A percentile compares a stretch with the other conserved stretches of the same genome.
Evolutionary conservation across 2,797 vertebrate species (phyloP).

Genomic region (Graptemys geographica): DNA sequence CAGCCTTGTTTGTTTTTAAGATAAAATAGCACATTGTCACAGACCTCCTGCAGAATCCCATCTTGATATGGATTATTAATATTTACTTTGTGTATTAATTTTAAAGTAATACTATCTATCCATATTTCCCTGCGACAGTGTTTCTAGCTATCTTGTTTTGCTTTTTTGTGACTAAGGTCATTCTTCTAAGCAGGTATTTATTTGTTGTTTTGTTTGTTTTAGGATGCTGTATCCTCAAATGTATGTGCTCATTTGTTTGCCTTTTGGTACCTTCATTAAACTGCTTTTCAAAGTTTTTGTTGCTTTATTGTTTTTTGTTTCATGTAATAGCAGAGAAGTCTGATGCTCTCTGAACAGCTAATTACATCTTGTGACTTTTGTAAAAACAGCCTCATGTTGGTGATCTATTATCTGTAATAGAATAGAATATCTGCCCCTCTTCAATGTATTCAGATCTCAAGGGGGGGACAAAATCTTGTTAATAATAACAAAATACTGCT

Average conservation of each 20-base stretch:
- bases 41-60: neutral
- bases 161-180: neutral
- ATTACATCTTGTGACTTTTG: accelerated
- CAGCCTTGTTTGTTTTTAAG: neutral
- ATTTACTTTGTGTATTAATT: neutral
- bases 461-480: too few species aligned
- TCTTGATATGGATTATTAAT: neutral
- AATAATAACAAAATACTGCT: neutral
- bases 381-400: accelerated
- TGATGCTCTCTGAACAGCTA: accelerated
- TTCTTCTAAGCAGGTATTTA: neutral
- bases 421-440: neutral
- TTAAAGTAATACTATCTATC: neutral
- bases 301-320: neutral
- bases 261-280: neutral
- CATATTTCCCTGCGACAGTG: neutral
- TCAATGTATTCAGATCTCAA: accelerated
- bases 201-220: neutral
- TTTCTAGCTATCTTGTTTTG: neutral
- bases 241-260: neutral
- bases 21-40: neutral
- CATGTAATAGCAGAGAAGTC: accelerated
- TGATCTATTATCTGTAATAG: accelerated
- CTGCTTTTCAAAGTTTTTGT: neutral
- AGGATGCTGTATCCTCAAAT: neutral